Evolutionary conservation across 2,113 vertebrate species (phyloP).

Genomic region (Nothoprocta perdicaria): DNA sequence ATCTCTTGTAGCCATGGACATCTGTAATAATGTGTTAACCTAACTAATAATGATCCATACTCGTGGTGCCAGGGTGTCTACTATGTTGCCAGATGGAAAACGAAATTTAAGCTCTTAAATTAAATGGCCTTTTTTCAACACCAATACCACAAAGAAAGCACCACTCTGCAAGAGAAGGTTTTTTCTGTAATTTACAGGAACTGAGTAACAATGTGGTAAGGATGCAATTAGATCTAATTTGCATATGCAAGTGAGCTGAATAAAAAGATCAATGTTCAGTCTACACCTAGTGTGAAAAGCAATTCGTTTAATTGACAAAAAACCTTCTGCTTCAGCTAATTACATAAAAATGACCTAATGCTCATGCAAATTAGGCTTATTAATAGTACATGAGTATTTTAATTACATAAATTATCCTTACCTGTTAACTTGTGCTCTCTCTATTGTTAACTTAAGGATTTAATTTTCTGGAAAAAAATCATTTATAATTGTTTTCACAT

Average conservation of each 20-base stretch:
- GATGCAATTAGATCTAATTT: constrained; percentile 81
- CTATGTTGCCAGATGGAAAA: constrained; percentile 40
- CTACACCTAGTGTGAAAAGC: constrained; percentile 76
- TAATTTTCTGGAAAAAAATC: background rate
- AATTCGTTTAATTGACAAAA: constrained; percentile 81
- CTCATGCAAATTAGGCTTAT: constrained; percentile 71
- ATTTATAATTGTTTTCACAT: background rate
- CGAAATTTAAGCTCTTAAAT: constrained; percentile 47
- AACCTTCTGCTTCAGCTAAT: constrained; percentile 72
- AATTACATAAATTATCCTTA: constrained; percentile 73
- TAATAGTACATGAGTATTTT: constrained; percentile 75
- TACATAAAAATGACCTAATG: constrained; percentile 77
- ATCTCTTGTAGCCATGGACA: background rate
- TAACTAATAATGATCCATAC: background rate
- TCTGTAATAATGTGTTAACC: background rate
- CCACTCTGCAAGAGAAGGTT: constrained; percentile 42
- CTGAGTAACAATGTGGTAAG: constrained; percentile 74
- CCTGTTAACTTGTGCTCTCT: constrained; percentile 15
- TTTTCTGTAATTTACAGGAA: constrained; percentile 68
- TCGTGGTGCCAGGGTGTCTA: background rate
- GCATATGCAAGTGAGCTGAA: constrained; percentile 78
- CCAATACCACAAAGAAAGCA: constrained; percentile 57
- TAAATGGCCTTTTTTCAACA: constrained; percentile 39
- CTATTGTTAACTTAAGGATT: background rate
- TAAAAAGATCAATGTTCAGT: constrained; percentile 79